Evolutionary conservation across 1,140 invertebrate species (phyloP).

Genomic region (Drosophila chauvacae): DNA sequence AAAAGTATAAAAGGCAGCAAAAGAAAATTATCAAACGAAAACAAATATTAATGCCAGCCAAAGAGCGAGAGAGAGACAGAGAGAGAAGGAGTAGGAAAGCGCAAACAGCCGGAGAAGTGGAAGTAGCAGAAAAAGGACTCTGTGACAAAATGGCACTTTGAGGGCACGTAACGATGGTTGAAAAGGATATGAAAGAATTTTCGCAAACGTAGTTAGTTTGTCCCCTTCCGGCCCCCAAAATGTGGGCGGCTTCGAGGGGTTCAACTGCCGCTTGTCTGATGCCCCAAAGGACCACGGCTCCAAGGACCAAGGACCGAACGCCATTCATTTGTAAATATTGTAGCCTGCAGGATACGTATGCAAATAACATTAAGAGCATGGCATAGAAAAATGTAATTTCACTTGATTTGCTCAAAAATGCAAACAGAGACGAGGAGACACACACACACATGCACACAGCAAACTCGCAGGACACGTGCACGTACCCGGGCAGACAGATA

Average conservation of each 20-base stretch:
- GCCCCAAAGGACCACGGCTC: conserved; percentile 32
- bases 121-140: conserved; percentile 43
- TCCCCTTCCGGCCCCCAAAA: background rate
- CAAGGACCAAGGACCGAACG: conserved; percentile 28
- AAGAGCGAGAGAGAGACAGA: conserved; percentile 13
- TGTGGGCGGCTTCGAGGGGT: background rate
- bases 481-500: conserved; percentile 46
- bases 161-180: conserved; percentile 77
- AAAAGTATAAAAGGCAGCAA: conserved; percentile 82
- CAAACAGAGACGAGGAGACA: conserved; percentile 55
- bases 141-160: conserved; percentile 80
- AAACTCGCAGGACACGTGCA: conserved; percentile 31
- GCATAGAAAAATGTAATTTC: conserved; percentile 82
- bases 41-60: conserved; percentile 76
- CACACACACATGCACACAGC: conserved; percentile 16
- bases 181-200: conserved; percentile 82
- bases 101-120: conserved; percentile 53
- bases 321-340: conserved; percentile 78
- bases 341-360: conserved; percentile 81
- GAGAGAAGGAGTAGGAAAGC: conserved; percentile 47
- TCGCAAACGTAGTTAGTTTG: conserved; percentile 75
- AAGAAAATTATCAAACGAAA: conserved; percentile 83
- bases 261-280: conserved; percentile 47
- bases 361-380: conserved; percentile 78
- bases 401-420: conserved; percentile 82